Evolutionary conservation across 1,140 invertebrate genomes (phyloP).

Genomic region (Hypsibius dujardini): DNA sequence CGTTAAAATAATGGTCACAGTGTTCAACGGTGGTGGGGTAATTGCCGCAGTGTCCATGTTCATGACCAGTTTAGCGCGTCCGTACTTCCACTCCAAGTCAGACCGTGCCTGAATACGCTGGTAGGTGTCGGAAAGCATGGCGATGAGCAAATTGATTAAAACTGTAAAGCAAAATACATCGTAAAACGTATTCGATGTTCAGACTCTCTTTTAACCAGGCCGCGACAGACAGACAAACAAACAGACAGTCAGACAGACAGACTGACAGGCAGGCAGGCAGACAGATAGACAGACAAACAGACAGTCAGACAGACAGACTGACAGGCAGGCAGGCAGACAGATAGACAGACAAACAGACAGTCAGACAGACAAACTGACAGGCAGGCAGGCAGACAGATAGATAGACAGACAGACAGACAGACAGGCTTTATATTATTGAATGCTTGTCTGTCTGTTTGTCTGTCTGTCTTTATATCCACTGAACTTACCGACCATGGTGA

Average conservation of each 20-base stretch:
- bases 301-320: too few relatives aligned
- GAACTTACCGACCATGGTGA: slow-evolving; percentile 12
- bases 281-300: too few relatives aligned
- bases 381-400: too few relatives aligned
- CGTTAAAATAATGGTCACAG: slow-evolving; percentile 54
- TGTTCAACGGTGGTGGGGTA: slow-evolving; percentile 86
- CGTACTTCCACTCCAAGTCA: slow-evolving; percentile 99
- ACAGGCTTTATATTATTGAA: too few relatives aligned
- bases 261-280: too few relatives aligned
- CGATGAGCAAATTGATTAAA: slow-evolving; percentile 92
- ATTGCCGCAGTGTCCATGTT: slow-evolving; percentile 96
- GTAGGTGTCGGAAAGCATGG: slow-evolving; percentile 99
- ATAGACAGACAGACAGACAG: too few relatives aligned
- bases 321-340: too few relatives aligned
- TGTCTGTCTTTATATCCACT: background rate
- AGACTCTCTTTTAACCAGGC: background rate
- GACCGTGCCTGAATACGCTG: slow-evolving; percentile 94
- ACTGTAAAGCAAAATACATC: slow-evolving; percentile 48
- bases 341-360: too few relatives aligned
- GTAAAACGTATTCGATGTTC: background rate
- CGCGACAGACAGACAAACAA: too few relatives aligned
- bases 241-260: too few relatives aligned
- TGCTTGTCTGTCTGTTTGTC: too few relatives aligned
- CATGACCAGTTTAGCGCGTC: slow-evolving; percentile 87
- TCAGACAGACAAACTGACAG: too few relatives aligned